phyloP scores from a whole-genome alignment of 2,888 invertebrate genomes.

The Oegoconia quadripuncta region DNA sequence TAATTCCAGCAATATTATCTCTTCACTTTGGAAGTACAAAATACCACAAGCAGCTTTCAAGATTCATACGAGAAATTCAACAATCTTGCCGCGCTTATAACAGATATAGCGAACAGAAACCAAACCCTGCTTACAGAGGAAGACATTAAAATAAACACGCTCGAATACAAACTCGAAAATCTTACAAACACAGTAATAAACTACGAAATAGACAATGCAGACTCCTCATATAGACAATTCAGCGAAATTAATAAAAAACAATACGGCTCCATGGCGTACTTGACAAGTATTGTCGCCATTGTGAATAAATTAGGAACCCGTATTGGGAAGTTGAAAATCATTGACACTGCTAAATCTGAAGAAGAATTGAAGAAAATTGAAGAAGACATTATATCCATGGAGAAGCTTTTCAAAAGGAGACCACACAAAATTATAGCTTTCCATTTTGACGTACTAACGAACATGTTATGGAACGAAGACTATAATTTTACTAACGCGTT shows the following conservation, averaged over 20 bases:
- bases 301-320: conserved; percentile 46
- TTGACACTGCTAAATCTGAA: conserved; percentile 22
- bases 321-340: conserved; percentile 34
- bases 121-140: conserved; percentile 29
- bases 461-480: conserved; percentile 44
- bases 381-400: conserved; percentile 38
- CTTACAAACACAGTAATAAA: conserved; percentile 44
- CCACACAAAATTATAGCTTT: conserved; percentile 49
- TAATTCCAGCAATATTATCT: conserved; percentile 66
- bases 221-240: conserved; percentile 44
- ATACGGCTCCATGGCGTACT: conserved; percentile 44
- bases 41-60: conserved; percentile 52
- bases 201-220: conserved; percentile 44
- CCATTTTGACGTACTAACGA: conserved; percentile 60
- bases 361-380: conserved; percentile 32
- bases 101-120: conserved; percentile 40
- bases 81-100: conserved; percentile 36
- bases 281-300: conserved; percentile 51
- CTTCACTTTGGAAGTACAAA: conserved; percentile 43
- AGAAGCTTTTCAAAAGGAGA: conserved; percentile 52
- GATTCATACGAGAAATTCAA: conserved; percentile 44
- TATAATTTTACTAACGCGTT: conserved; percentile 45
- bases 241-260: conserved; percentile 52
- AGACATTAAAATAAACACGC: conserved; percentile 35
- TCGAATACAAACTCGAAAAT: conserved; percentile 43